phyloP scores from a whole-genome alignment of 2,113 vertebrate genomes.

The Cyrtonyx montezumae region DNA sequence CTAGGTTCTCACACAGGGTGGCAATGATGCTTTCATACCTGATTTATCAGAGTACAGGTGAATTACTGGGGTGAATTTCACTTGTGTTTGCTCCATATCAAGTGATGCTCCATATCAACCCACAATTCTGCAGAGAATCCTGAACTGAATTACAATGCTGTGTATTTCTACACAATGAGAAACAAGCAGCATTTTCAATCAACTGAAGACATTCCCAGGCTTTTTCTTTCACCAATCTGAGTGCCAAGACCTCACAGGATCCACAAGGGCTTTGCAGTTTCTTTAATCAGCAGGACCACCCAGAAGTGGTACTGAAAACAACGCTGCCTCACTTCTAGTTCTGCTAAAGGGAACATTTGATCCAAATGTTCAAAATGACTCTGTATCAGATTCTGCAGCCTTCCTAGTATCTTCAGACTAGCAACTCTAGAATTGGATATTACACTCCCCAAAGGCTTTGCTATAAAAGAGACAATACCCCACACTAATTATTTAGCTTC shows the following conservation, averaged over 20 bases:
- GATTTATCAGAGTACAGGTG: neutral
- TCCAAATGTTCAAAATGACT: neutral
- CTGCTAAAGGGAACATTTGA: neutral
- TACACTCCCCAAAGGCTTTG: neutral
- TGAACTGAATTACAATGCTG: neutral
- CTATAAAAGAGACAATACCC: neutral
- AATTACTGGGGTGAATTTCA: neutral
- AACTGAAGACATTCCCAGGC: neutral
- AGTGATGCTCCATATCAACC: neutral
- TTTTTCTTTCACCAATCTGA: neutral
- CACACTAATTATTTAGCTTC: neutral
- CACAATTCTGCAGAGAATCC: neutral
- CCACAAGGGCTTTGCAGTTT: neutral
- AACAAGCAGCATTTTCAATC: neutral
- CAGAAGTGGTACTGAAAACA: neutral
- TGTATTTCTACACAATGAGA: neutral
- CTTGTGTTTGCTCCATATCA: neutral
- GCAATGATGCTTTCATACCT: slow-evolving; percentile 99
- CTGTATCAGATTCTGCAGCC: neutral
- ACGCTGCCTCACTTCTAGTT: neutral
- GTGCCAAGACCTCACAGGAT: neutral
- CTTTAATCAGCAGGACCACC: neutral
- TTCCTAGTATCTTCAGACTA: neutral
- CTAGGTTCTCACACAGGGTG: slow-evolving; percentile 96
- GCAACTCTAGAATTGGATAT: neutral